Base-by-base conservation (phyloP, 2,797 vertebrate species). In the Neosalanx taihuensis region DNA sequence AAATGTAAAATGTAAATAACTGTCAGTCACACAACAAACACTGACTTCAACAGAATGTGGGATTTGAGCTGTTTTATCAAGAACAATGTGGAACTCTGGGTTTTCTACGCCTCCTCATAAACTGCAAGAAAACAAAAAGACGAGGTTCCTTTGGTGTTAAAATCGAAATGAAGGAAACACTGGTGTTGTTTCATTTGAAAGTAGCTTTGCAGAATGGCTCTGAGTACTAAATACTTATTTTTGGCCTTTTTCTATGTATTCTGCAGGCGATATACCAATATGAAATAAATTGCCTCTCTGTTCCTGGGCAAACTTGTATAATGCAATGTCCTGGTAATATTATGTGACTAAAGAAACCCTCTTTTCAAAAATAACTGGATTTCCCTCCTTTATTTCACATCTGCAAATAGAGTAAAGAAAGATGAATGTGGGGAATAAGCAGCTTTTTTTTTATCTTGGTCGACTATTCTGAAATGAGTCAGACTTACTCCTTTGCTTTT, bases 291-390 rank as follows among this genome's bases (percentile, higher is more conserved):
- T 89, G 78, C 86, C 77, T 87, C 76, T 71, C 72, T 71, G 70
- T 90, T 86, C 71, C 20, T 49, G 86, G 83, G 72, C 72, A 72
- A 81, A 73, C 74, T 77, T 66, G 80, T 78, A 78, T 88, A 91
- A 92, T 87, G 86, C 87, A 90, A 82, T 75, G 84, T 72, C 75
- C 83, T 69, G 66, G 83, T 90, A 89, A 92, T 91, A 80, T 81
- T 87, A 84, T 87, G 84, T 81, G 90, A 92, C 89, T 88, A 86
- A 88, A 90, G 84, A 86, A 92, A 91, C 89, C 87, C 86, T 89
- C 84, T 86, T 88, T 85, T 79, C 79, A 76, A 87, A 83, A 89
- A 89, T 91, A 92, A 93, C 88, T 86, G 80, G 82, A 90, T 91
- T 90, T 84, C 79, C 79, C 74, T 75, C 72, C 78, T 81, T 80